Evolutionary conservation across 2,113 vertebrate species (phyloP), one percentile per base, ranked within the genome.

Genomic region (Apodemus speciosus): DNA sequence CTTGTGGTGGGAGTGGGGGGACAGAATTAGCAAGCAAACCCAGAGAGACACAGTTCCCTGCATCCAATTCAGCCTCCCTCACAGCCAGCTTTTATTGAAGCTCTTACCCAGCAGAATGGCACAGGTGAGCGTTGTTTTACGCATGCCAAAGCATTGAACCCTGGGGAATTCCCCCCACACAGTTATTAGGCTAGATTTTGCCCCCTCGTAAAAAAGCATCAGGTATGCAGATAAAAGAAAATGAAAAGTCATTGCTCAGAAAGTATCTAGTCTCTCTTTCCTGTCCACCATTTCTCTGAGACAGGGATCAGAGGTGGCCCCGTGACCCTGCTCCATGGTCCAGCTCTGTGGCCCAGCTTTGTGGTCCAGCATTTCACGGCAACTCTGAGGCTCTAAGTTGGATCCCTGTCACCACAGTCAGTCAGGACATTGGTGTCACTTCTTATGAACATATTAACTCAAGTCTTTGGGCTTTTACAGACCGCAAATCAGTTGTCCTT

Each of bases 11-110:
- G 64, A 49, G 93, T 43, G 35, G 58, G 60, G 60, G 56, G 93
- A 79, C 90, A 95, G 84, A 96, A 94, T 96, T 93, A 96, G 86
- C 75, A 81, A 94, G 96, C 66, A 92, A 94, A 92, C 60, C 92
- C 95, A 49, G 94, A 73, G 87, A 94, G 77, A 86, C 75, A 92
- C 14, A 14, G 56, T 81, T 89, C 86, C 89, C 21, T 72, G 46
- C 58, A 4, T 85, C 79, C 80, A 81, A 13, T 88, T 76, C 4
- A 87, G 43, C 91, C 88, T 85, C 46, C 71, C 51, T 95, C 60
- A 51, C 84, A 35, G 68, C 43, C 72, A 89, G 64, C 53, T 92
- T 94, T 43, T 75, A 84, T 9, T 38, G 56, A 73, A 84, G 56
- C 32, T 32, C 46, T 81, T 92, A 88, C 69, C 81, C 72, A 76